phyloP scores from a whole-genome alignment of 64 coral and sea anemone species.

The Porites lutea region DNA sequence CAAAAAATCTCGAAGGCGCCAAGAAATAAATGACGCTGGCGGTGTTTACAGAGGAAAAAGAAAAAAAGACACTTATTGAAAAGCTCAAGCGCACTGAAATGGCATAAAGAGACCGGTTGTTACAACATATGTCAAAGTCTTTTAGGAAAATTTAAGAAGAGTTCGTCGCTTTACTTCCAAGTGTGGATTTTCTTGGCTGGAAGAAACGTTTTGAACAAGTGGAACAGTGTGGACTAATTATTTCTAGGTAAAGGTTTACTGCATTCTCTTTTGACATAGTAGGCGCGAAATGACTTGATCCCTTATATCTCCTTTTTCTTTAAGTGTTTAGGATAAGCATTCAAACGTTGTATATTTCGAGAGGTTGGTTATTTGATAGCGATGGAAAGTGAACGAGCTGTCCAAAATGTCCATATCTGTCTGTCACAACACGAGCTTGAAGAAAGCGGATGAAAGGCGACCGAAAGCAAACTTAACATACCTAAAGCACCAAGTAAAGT shows the following conservation, averaged over 20 bases:
- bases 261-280: conserved; percentile 14
- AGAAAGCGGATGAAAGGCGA: conserved; percentile 69
- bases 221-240: conserved; percentile 36
- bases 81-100: background rate
- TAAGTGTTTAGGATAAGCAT: conserved; percentile 41
- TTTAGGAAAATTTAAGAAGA: no score
- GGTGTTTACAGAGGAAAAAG: conserved; percentile 36
- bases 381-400: conserved; percentile 71
- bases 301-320: conserved; percentile 51
- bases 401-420: conserved; percentile 74
- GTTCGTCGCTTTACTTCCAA: no score
- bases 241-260: conserved; percentile 23
- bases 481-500: conserved; percentile 66
- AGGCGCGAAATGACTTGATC: conserved; percentile 25
- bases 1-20: background rate
- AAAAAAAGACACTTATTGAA: background rate
- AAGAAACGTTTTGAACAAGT: background rate
- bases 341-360: conserved; percentile 44
- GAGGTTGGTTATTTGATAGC: conserved; percentile 81
- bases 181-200: background rate
- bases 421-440: conserved; percentile 72
- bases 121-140: background rate
- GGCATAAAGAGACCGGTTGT: conserved; percentile 10
- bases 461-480: conserved; percentile 88
- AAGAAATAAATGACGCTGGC: conserved; percentile 18